Conservation (phyloP, 2,797 vertebrate genomes). For the Champsocephalus esox region DNA sequence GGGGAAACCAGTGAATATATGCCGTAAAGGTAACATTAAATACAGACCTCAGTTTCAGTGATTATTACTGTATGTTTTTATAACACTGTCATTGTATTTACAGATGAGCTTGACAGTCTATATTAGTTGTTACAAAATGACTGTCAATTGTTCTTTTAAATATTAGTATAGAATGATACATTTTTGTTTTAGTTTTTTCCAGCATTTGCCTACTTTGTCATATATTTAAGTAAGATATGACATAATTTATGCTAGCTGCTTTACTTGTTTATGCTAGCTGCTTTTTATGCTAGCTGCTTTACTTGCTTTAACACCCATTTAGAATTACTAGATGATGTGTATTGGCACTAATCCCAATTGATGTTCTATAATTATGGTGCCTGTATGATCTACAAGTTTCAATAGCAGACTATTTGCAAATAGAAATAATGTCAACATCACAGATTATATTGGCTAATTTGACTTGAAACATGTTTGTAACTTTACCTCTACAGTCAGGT, state of each 20-base stretch:
- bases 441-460: neutral
- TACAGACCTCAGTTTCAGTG: neutral
- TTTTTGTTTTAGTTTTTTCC: too few species aligned
- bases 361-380: neutral
- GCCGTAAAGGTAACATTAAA: conserved; percentile 7
- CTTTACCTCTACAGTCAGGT: neutral
- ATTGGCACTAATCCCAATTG: neutral
- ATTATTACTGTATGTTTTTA: neutral
- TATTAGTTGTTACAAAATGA: neutral
- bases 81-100: neutral
- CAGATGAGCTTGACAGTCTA: neutral
- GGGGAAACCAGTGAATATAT: neutral
- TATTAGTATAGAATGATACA: too few species aligned
- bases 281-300: neutral
- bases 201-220: too few species aligned
- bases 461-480: neutral
- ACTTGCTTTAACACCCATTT: neutral
- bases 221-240: too few species aligned
- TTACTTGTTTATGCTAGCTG: neutral
- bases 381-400: neutral
- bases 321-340: neutral
- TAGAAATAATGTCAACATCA: neutral
- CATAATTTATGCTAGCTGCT: neutral
- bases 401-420: neutral
- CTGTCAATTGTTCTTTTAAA: too few species aligned